phyloP scores from a whole-genome alignment of 2,113 vertebrate species.

The Oostethus manadensis region DNA sequence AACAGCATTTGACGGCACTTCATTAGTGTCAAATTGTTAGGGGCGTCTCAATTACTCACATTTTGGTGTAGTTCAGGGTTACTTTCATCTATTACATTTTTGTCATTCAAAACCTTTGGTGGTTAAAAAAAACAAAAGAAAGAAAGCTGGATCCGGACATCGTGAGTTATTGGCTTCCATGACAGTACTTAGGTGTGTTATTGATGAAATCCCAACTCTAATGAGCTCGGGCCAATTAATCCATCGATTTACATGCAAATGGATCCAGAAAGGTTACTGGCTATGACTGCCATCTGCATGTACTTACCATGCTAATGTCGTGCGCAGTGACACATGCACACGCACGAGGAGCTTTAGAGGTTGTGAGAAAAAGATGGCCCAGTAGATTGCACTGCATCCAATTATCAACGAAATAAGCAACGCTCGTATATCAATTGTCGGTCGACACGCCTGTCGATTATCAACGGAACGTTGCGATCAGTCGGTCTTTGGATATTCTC shows the following conservation, averaged over 20 bases:
- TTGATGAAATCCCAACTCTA: constrained; percentile 63
- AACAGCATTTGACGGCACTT: too few species aligned
- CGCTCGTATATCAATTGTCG: constrained; percentile 31
- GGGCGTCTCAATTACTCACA: too few species aligned
- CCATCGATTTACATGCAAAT: constrained; percentile 77
- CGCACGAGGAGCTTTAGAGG: constrained; percentile 17
- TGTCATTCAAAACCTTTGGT: too few species aligned
- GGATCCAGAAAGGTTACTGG: constrained; percentile 64
- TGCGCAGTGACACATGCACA: constrained; percentile 42
- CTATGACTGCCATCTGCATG: constrained; percentile 71
- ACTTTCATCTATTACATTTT: too few species aligned
- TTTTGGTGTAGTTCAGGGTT: too few species aligned
- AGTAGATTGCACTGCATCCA: constrained; percentile 48
- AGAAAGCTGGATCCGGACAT: not conserved
- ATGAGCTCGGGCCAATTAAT: constrained; percentile 71
- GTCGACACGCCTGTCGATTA: constrained; percentile 51
- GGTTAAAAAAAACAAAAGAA: too few species aligned
- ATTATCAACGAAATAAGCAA: constrained; percentile 52
- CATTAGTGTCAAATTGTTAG: too few species aligned
- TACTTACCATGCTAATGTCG: constrained; percentile 72
- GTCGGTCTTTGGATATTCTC: not conserved
- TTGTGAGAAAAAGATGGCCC: constrained; percentile 26
- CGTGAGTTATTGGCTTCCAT: constrained; percentile 10
- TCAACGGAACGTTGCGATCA: constrained; percentile 12
- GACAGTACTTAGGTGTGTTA: constrained; percentile 46